These are phyloP conservation scores for Empis livida DNA, from an alignment of 2,888 invertebrate genomes.

Conservation along the genomic window DNA sequence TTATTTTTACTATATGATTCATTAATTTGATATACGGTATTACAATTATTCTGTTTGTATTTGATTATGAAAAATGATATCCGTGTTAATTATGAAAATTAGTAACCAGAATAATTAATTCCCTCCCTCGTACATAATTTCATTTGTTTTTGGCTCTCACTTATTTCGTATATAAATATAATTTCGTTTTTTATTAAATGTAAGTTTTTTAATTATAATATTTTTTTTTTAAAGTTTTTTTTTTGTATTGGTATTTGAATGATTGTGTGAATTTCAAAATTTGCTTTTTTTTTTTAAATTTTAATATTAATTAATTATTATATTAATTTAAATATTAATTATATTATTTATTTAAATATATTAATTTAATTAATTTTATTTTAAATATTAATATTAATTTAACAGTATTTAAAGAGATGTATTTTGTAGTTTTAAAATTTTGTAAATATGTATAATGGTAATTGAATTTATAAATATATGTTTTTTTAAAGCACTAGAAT, in stretches of 20 bases:
- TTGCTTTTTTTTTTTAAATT: constrained; percentile 5
- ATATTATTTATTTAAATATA: constrained; percentile 7
- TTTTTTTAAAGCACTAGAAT: constrained; percentile 5
- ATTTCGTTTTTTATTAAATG: too few species aligned
- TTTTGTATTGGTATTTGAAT: constrained; percentile 8
- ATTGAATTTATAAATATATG: constrained; percentile 12
- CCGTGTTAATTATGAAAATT: too few species aligned
- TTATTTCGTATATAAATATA: too few species aligned
- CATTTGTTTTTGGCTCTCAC: background rate
- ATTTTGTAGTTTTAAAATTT: constrained; percentile 2
- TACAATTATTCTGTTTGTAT: too few species aligned
- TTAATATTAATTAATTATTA: constrained; percentile 10
- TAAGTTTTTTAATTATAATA: background rate
- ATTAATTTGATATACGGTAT: too few species aligned
- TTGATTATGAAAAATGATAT: too few species aligned
- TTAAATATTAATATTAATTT: constrained; percentile 1
- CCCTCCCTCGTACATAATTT: background rate
- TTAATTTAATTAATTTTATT: constrained; percentile 4
- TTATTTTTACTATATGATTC: too few species aligned
- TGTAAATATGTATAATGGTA: constrained; percentile 7
- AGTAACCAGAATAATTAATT: background rate
- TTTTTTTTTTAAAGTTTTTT: constrained; percentile 3
- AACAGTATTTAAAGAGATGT: constrained; percentile 5
- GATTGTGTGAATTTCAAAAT: constrained; percentile 8
- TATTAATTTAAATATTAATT: constrained; percentile 11